Percentiles rank a stretch among this genome's conserved stretches.
Conservation (phyloP, 2,888 invertebrate genomes). For the Dorcus hopei region DNA sequence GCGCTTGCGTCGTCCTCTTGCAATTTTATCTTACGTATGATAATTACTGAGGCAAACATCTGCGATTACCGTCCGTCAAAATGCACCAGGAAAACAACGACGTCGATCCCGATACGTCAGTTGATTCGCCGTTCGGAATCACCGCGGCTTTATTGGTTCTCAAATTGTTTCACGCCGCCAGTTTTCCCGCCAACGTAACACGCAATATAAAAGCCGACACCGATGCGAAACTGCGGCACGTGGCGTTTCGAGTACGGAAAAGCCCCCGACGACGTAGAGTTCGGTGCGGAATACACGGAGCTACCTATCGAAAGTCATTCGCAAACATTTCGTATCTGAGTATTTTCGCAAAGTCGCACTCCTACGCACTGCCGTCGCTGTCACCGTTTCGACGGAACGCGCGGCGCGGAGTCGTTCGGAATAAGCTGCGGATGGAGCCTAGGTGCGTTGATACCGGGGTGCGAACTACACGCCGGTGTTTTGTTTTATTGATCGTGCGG, state of each 20-base stretch:
- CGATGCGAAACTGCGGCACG: neutral
- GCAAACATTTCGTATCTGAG: no score
- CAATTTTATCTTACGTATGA: slow-evolving; percentile 14
- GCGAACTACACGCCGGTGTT: slow-evolving; percentile 13
- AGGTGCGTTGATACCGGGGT: neutral
- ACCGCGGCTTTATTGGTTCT: neutral
- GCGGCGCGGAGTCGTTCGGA: neutral
- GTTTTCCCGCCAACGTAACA: neutral
- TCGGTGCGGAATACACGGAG: no score
- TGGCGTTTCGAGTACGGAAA: no score
- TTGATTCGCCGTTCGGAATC: neutral
- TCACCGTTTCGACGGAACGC: neutral
- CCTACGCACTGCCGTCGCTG: neutral
- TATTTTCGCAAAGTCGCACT: neutral
- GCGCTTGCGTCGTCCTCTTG: slow-evolving; percentile 34
- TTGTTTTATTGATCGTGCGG: slow-evolving; percentile 27
- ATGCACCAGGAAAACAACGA: neutral
- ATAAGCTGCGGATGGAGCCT: neutral
- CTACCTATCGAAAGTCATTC: no score
- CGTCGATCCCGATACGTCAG: neutral
- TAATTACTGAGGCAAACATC: neutral
- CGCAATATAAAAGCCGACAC: neutral
- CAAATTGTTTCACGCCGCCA: no score
- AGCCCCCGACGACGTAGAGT: no score
- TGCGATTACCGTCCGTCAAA: neutral